These are phyloP conservation scores for Gadus macrocephalus DNA, from an alignment of 2,113 vertebrate genomes.

Conservation along the genomic window DNA sequence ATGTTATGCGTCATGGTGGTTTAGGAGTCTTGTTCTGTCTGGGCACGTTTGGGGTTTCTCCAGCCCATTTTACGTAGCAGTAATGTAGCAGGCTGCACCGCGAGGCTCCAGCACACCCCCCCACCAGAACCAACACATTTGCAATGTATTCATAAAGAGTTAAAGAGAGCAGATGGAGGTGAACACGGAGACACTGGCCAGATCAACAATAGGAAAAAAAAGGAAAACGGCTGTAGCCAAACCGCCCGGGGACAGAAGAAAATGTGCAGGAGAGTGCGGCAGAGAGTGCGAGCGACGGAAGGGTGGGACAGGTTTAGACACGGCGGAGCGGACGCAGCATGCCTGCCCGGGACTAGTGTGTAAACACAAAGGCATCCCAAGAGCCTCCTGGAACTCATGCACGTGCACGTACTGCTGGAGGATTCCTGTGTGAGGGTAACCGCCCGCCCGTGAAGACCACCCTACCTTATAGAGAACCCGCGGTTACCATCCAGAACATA, in stretches of 20 bases:
- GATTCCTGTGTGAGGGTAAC: not conserved
- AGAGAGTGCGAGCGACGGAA: not conserved
- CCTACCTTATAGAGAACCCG: too few relatives aligned
- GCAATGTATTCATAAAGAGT: not conserved
- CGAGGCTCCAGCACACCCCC: not conserved
- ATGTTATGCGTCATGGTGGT: slow-evolving; percentile 28
- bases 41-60: slow-evolving; percentile 32
- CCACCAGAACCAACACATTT: not conserved
- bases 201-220: not conserved
- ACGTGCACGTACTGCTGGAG: not conserved
- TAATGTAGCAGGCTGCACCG: too few relatives aligned
- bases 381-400: not conserved
- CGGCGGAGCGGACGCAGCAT: not conserved
- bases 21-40: slow-evolving; percentile 42
- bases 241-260: not conserved
- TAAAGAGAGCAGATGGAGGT: not conserved
- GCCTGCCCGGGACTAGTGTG: not conserved
- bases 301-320: slow-evolving; percentile 44
- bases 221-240: too few relatives aligned
- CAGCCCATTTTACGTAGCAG: too few relatives aligned
- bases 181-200: too few relatives aligned
- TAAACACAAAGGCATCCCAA: too few relatives aligned
- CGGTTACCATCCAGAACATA: not conserved
- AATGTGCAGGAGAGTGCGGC: slow-evolving; percentile 4
- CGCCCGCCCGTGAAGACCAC: not conserved